Percentiles rank a stretch among this genome's conserved stretches.
Evolutionary conservation across 2,113 vertebrate species (phyloP).

Genomic region (Dryoscopus gambensis): DNA sequence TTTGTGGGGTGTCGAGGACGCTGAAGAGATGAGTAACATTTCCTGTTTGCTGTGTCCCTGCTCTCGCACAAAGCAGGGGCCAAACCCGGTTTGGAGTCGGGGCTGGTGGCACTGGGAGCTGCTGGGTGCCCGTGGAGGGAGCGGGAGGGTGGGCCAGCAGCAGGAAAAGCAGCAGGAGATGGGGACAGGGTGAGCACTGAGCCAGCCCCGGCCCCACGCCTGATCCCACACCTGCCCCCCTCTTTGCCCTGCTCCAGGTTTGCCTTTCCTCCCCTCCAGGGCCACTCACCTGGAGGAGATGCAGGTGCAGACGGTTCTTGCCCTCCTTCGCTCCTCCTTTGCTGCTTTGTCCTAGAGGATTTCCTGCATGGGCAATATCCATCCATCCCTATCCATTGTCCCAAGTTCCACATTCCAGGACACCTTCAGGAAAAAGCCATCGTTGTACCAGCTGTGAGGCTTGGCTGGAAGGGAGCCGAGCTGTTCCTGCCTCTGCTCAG

Average conservation of each 20-base stretch:
- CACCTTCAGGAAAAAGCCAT: not conserved
- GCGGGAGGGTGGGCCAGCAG: not conserved
- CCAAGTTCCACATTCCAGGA: not conserved
- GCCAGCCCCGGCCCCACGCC: not conserved
- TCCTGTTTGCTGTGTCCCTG: not conserved
- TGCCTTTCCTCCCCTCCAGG: not conserved
- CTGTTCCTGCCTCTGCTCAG: not conserved
- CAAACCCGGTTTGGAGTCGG: accelerated
- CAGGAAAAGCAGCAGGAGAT: not conserved
- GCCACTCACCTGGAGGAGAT: not conserved
- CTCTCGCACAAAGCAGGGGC: not conserved
- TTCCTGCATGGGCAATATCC: not conserved
- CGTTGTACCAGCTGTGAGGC: not conserved
- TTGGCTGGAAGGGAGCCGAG: not conserved
- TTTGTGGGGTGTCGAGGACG: not conserved
- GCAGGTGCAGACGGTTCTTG: not conserved
- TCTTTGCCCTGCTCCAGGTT: not conserved
- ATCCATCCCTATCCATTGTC: not conserved
- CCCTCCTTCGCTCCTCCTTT: not conserved
- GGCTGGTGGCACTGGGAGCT: not conserved
- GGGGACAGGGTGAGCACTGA: not conserved
- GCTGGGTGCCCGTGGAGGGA: not conserved
- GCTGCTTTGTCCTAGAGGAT: not conserved
- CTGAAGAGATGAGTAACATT: not conserved
- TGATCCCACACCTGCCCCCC: accelerated